A percentile compares a stretch with the other conserved stretches of the same genome.
phyloP scores from a whole-genome alignment of 2,888 invertebrate species.

The Amblyjoppa proteus region DNA sequence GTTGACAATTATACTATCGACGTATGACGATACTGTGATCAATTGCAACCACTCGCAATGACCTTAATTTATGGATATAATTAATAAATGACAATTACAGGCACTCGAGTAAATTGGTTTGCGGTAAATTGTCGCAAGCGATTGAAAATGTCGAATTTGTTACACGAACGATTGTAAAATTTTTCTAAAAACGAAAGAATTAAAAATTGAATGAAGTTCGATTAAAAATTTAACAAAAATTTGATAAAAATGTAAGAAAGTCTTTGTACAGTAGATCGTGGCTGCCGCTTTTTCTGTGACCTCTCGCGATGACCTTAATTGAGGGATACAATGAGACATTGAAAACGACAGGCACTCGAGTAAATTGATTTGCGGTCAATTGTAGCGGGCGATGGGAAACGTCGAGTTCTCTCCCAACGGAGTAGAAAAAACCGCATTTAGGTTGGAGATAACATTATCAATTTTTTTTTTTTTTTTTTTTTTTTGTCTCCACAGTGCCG shows the following conservation, averaged over 20 bases:
- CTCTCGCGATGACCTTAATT: neutral
- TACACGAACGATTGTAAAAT: no score
- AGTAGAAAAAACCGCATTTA: neutral
- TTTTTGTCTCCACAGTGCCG: neutral
- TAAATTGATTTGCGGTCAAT: neutral
- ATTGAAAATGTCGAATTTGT: neutral
- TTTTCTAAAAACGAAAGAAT: no score
- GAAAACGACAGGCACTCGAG: neutral
- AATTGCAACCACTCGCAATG: neutral
- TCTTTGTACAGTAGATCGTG: no score
- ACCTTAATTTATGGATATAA: neutral
- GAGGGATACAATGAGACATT: neutral
- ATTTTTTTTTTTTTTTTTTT: no score
- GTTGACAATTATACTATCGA: neutral
- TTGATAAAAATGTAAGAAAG: no score
- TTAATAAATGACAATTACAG: neutral
- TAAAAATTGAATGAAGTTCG: no score
- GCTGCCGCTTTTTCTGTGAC: no score
- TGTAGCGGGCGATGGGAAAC: neutral
- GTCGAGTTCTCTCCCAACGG: neutral
- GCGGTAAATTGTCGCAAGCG: neutral
- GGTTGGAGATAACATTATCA: slow-evolving; percentile 10
- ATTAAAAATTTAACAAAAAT: no score
- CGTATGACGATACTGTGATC: neutral
- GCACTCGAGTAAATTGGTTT: neutral